Conservation (phyloP, 2,888 invertebrate species). For the Orthosia incerta region DNA sequence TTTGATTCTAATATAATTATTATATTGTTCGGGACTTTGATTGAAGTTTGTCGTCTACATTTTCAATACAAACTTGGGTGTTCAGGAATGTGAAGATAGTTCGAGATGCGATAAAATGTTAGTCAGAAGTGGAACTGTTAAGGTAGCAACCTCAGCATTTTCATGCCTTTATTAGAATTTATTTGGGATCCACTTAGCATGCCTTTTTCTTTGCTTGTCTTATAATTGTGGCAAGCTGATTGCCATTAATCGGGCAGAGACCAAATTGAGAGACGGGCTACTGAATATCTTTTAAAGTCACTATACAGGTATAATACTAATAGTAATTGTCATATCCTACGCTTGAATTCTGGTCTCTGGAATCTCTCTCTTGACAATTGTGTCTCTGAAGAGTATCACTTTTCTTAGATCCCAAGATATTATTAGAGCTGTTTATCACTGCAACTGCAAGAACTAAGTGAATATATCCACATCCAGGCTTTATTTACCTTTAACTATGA, state of each 20-base stretch:
- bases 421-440: no score
- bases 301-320: no score
- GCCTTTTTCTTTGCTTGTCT: not conserved
- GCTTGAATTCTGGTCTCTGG: no score
- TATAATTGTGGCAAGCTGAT: not conserved
- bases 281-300: no score
- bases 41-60: not conserved
- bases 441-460: no score
- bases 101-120: not conserved
- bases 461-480: no score
- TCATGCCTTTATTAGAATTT: not conserved
- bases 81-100: not conserved
- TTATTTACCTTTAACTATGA: no score
- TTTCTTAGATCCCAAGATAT: no score
- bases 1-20: not conserved
- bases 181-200: not conserved
- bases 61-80: not conserved
- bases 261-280: not conserved
- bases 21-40: constrained; percentile 12
- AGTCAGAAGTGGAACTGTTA: not conserved
- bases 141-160: not conserved
- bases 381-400: no score
- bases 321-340: no score
- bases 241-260: not conserved
- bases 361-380: no score